Base-by-base conservation (phyloP, 2,797 vertebrate genomes). In the Spheniscus humboldti region DNA sequence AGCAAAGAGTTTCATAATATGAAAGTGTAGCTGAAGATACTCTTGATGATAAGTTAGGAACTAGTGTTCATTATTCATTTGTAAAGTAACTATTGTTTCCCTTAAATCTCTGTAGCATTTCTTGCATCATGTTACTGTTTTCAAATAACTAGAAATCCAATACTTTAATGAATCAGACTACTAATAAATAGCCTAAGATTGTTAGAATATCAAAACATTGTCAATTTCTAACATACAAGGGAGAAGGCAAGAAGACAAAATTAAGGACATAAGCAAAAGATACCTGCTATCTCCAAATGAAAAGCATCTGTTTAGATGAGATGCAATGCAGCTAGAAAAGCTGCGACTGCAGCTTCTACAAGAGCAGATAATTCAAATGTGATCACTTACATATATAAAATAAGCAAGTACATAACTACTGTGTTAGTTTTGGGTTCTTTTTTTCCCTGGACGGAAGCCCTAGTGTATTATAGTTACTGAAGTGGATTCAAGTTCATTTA, bases 241-340 rank as follows among this genome's bases (percentile, higher is more conserved):
- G 14, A n/a, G 25, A 10, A 90, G 47, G 47, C 30, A 89, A 72
- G 50, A 67, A 55, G 35, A 91, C 39, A 88, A 93, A 89, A 74
- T 43, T 57, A 64, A 75, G 22, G 25, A 64, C 60, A 63, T 52
- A 88, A 68, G 72, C 59, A 71, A 96, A 94, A 88, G 72, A 71
- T 45, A 88, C 43, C 31, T 95, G 43, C 47, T 64, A 48, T 50
- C 25, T 82, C 33, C 82, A 86, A 88, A 88, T n/a, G n/a, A 92
- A 96, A 76, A 79, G n/a, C 69, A 59, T 33, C 7, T 3, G 3
- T 50, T 77, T 84, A 77, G 31, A 43, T 43, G 76, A 90, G 57
- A 78, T 86, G 62, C 55, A 68, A 66, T 48, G 74, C 80, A 96
- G 64, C 35, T 68, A 85, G 87, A 73, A 80, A 95, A 88, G 23